Evolutionary conservation across 2,797 vertebrate species (phyloP).

Genomic region (Rhinella marina): DNA sequence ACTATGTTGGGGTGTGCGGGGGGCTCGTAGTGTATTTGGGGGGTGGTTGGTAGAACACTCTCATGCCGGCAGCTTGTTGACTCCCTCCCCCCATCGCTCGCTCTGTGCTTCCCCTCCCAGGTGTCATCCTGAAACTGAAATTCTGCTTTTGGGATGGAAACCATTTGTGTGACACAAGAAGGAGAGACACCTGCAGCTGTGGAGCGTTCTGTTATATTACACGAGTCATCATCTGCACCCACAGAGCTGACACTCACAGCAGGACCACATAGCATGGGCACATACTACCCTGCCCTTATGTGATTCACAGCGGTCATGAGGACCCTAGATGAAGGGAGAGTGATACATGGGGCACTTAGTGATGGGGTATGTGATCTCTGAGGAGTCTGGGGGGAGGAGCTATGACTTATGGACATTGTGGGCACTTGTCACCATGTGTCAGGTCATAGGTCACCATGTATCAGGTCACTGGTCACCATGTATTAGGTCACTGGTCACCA

Average conservation of each 20-base stretch:
- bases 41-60: too few species aligned
- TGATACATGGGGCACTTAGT: background rate
- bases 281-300: background rate
- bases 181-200: slow-evolving; percentile 12
- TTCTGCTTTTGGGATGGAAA: slow-evolving; percentile 3
- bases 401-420: background rate
- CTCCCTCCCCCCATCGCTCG: background rate
- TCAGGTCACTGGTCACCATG: too few species aligned
- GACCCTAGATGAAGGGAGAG: too few species aligned
- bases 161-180: background rate
- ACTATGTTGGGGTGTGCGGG: too few species aligned
- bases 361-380: background rate
- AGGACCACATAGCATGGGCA: background rate
- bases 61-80: too few species aligned
- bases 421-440: too few species aligned
- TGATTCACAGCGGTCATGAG: background rate
- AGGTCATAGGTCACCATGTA: too few species aligned
- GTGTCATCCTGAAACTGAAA: slow-evolving; percentile 11
- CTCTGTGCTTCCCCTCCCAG: background rate
- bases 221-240: background rate
- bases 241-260: background rate
- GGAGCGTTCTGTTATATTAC: background rate
- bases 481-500: too few species aligned
- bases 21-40: too few species aligned
- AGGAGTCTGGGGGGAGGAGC: too few species aligned